Evolutionary conservation across 2,113 vertebrate genomes (phyloP).

Genomic region (Mormyrus lacerda): DNA sequence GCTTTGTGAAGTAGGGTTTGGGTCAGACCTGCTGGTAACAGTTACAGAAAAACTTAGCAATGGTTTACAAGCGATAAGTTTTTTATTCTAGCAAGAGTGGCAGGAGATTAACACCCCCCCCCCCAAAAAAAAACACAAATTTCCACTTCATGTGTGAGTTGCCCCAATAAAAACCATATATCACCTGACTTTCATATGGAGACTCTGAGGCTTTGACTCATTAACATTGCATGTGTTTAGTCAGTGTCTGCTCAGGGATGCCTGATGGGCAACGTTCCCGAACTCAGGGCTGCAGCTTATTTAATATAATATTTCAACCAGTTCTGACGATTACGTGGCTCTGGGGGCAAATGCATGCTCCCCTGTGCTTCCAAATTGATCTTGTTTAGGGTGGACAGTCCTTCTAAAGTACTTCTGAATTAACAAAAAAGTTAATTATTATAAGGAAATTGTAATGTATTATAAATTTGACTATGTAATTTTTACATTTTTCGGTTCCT

Average conservation of each 20-base stretch:
- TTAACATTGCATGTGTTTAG: not conserved
- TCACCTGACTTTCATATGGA: not conserved
- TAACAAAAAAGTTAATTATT: not conserved
- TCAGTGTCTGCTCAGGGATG: not conserved
- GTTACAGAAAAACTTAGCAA: not conserved
- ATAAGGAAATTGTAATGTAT: not conserved
- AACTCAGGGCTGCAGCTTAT: not conserved
- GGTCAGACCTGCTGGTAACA: not conserved
- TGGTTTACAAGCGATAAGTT: not conserved
- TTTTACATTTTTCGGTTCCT: not conserved
- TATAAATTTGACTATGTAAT: not conserved
- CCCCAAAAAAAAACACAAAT: slow-evolving; percentile 6
- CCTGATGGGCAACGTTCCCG: too few species aligned
- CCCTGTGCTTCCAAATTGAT: not conserved
- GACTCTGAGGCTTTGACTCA: not conserved
- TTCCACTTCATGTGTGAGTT: slow-evolving; percentile 17
- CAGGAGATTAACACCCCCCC: slow-evolving; percentile 18
- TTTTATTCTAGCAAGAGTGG: slow-evolving; percentile 14
- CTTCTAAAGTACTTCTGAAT: not conserved
- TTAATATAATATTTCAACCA: not conserved
- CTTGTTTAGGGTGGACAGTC: not conserved
- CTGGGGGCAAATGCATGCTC: not conserved
- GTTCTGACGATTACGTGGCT: not conserved
- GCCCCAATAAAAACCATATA: slow-evolving; percentile 18
- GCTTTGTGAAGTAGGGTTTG: not conserved